Conservation (phyloP, 2,113 vertebrate genomes). For the Caranx ignobilis region DNA sequence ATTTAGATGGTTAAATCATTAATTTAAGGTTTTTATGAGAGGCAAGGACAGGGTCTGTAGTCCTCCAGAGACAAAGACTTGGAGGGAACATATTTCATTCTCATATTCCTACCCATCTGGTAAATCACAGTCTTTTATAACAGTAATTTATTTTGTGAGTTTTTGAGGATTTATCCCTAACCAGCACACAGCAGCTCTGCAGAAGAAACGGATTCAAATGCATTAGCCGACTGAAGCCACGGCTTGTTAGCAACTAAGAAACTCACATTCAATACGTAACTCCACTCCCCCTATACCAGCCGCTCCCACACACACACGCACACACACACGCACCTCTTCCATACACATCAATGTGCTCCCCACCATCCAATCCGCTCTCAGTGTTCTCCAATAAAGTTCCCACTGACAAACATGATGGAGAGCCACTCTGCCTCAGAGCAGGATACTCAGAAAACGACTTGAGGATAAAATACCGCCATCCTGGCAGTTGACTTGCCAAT, state of each 20-base stretch:
- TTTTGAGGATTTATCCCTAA: background rate
- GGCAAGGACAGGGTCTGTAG: conserved; percentile 7
- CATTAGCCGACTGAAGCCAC: conserved; percentile 2
- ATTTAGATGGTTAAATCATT: background rate
- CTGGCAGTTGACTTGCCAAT: conserved; percentile 78
- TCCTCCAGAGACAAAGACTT: conserved; percentile 5
- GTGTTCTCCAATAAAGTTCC: conserved; percentile 80
- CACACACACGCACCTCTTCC: conserved; percentile 1
- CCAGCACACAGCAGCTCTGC: background rate
- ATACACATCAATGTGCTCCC: background rate
- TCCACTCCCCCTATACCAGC: conserved; percentile 11
- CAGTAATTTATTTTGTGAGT: background rate
- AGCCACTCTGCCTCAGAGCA: conserved; percentile 75
- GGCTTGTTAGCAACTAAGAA: conserved; percentile 24
- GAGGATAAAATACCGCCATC: conserved; percentile 76
- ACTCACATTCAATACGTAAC: conserved; percentile 45
- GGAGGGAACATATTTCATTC: conserved; percentile 3
- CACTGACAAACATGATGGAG: conserved; percentile 82
- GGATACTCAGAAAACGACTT: conserved; percentile 76
- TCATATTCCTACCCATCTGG: background rate
- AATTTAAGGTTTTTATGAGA: background rate
- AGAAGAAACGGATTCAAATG: background rate
- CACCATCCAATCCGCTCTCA: conserved; percentile 55
- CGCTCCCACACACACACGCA: background rate
- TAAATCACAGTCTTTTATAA: too few relatives aligned